These are phyloP conservation scores for Tyto alba DNA, from an alignment of 2,113 vertebrate genomes.

Conservation along the genomic window DNA sequence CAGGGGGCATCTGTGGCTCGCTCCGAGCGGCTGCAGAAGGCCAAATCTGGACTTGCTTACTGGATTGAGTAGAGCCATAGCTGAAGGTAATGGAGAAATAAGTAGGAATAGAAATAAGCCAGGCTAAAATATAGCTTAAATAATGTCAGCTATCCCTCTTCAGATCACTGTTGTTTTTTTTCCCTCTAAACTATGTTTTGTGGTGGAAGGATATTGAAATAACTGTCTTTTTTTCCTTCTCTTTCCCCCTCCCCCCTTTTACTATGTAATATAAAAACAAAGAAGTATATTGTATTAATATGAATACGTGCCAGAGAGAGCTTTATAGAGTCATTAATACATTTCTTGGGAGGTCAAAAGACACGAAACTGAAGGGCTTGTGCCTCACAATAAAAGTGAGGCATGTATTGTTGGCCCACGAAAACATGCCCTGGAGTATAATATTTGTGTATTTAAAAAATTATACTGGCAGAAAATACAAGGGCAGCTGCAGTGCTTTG, in stretches of 20 bases:
- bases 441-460: conserved; percentile 67
- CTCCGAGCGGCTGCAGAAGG: neutral
- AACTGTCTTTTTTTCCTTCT: neutral
- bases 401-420: conserved; percentile 60
- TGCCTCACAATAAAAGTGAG: conserved; percentile 67
- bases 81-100: neutral
- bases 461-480: conserved; percentile 51
- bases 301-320: conserved; percentile 54
- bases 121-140: neutral
- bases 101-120: neutral
- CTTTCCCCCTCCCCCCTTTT: neutral
- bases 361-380: conserved; percentile 56
- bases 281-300: conserved; percentile 65
- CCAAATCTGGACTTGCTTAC: neutral
- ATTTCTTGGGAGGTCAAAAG: conserved; percentile 66
- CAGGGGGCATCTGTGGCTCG: neutral
- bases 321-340: conserved; percentile 65
- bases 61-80: neutral
- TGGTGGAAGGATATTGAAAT: conserved; percentile 20
- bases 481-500: conserved; percentile 46
- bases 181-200: neutral
- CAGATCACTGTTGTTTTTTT: neutral
- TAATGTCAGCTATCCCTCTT: neutral
- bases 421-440: conserved; percentile 61
- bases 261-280: conserved; percentile 56